phyloP scores from a whole-genome alignment of 2,113 vertebrate species.

The Boleophthalmus pectinirostris region DNA sequence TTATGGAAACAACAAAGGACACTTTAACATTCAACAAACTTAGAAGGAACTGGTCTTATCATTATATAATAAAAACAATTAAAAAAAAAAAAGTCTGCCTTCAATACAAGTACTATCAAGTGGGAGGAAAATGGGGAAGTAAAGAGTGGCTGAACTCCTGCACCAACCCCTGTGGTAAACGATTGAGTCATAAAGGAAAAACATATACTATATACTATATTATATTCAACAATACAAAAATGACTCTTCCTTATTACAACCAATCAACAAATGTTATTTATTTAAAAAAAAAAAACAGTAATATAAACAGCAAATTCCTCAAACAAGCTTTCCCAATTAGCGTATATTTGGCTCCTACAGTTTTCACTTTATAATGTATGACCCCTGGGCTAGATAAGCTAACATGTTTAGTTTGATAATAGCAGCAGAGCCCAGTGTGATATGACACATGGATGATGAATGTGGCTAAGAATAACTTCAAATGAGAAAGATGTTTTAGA shows the following conservation, averaged over 20 bases:
- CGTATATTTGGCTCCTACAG: slow-evolving; percentile 11
- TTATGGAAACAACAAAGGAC: too few relatives aligned
- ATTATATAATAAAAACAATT: too few relatives aligned
- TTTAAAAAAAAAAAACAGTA: neutral
- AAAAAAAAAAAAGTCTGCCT: too few relatives aligned
- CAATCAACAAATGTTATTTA: too few relatives aligned
- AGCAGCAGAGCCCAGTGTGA: neutral
- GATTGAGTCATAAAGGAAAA: neutral
- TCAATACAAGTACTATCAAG: too few relatives aligned
- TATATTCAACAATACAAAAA: neutral
- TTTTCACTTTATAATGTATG: slow-evolving; percentile 2
- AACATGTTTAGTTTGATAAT: slow-evolving; percentile 8
- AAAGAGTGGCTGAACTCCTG: too few relatives aligned
- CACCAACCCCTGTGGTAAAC: neutral
- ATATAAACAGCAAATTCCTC: neutral
- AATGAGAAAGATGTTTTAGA: slow-evolving; percentile 31
- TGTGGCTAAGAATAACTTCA: slow-evolving; percentile 52
- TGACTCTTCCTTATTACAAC: too few relatives aligned
- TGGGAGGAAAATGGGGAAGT: too few relatives aligned
- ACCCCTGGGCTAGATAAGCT: neutral
- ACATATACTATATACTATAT: neutral
- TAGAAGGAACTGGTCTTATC: too few relatives aligned
- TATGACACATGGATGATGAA: slow-evolving; percentile 24
- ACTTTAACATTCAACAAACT: too few relatives aligned
- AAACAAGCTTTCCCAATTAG: slow-evolving; percentile 24